These are phyloP conservation scores for Rhyacophila evoluta DNA, from an alignment of 2,888 invertebrate species.

Conservation along the genomic window DNA sequence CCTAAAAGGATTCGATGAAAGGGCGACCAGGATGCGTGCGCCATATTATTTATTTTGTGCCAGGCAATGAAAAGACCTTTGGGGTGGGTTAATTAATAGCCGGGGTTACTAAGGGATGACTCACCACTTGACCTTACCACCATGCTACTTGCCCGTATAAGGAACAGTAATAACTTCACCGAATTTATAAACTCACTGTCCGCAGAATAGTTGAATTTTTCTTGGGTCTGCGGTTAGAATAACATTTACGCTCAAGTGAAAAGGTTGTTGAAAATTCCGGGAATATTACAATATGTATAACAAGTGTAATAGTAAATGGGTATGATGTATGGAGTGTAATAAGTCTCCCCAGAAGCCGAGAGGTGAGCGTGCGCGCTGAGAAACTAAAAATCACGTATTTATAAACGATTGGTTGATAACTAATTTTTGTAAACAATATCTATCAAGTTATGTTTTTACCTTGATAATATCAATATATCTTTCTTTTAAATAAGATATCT, in stretches of 20 bases:
- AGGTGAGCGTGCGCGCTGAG: too few species aligned
- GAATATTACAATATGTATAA: too few species aligned
- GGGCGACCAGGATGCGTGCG: neutral
- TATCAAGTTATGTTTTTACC: too few species aligned
- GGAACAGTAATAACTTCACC: slow-evolving; percentile 3
- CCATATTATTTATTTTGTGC: slow-evolving; percentile 15
- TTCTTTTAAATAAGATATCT: too few species aligned
- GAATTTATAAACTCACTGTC: neutral
- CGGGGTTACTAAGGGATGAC: neutral
- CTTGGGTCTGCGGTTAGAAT: neutral
- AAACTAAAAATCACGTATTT: too few species aligned
- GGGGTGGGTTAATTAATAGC: slow-evolving; percentile 9
- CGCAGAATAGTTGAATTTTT: neutral
- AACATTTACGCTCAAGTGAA: neutral
- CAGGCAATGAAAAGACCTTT: neutral
- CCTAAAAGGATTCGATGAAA: neutral
- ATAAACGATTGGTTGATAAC: too few species aligned
- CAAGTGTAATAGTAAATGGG: too few species aligned
- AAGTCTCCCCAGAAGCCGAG: too few species aligned
- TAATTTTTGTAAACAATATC: too few species aligned
- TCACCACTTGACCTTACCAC: slow-evolving; percentile 15
- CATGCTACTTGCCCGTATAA: neutral
- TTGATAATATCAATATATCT: too few species aligned
- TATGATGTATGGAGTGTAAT: too few species aligned
- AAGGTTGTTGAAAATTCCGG: too few species aligned